Evolutionary conservation across 92 coral and sea anemone species (phyloP).

Genomic region (Plumapathes pennacea): DNA sequence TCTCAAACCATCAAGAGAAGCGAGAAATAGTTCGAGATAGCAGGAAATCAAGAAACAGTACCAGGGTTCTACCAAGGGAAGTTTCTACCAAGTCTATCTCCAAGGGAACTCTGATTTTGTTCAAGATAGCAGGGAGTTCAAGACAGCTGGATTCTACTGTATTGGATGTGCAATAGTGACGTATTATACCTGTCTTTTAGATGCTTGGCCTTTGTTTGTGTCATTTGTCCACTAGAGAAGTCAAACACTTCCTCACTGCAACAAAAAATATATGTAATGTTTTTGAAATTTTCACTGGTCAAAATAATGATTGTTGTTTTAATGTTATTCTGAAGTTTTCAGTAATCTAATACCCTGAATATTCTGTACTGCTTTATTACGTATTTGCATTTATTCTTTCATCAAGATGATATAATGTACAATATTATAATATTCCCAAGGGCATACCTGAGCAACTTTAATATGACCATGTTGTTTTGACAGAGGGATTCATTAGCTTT

Average conservation of each 20-base stretch:
- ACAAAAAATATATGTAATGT: not conserved
- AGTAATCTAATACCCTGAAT: not conserved
- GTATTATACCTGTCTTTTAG: constrained; percentile 98
- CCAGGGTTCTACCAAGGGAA: too few relatives aligned
- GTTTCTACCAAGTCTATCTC: too few relatives aligned
- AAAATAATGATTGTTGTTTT: not conserved
- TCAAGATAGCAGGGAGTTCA: too few relatives aligned
- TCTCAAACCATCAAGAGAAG: too few relatives aligned
- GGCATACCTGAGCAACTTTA: constrained; percentile 82
- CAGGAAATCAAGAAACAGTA: too few relatives aligned
- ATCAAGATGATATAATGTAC: not conserved
- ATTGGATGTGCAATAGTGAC: too few relatives aligned
- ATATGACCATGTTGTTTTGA: constrained; percentile 97
- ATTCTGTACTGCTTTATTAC: not conserved
- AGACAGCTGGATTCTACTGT: too few relatives aligned
- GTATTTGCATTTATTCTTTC: not conserved
- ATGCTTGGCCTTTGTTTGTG: constrained; percentile 97
- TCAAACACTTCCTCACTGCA: constrained; percentile 98
- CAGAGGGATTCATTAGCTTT: constrained; percentile 98
- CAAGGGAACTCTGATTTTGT: too few relatives aligned
- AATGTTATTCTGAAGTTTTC: not conserved
- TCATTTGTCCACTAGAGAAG: constrained; percentile 99
- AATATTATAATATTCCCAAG: not conserved
- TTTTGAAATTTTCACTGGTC: too few relatives aligned
- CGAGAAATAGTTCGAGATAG: too few relatives aligned